Evolutionary conservation across 2,113 vertebrate species (phyloP), one percentile per base, ranked within the genome.

Genomic region (Tringa solitaria): DNA sequence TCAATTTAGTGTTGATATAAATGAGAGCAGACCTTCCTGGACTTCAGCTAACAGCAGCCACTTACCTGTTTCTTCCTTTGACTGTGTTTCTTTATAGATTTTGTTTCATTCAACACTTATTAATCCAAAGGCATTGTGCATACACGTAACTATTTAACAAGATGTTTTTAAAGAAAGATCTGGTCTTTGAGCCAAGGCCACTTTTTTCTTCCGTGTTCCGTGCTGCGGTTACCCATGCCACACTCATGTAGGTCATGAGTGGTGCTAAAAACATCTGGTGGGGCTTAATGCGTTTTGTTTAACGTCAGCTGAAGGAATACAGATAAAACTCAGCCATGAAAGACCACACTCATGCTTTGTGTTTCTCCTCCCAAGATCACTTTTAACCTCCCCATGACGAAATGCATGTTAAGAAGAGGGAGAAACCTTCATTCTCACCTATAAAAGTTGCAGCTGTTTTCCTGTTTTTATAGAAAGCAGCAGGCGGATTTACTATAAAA

Each of bases 381-480:
- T 54, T 83, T 68, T 57, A 86, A 88, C 92, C 87, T 81, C 92
- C 78, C 84, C 17, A 11, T 30, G 76, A 82, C 1, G 5, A 53
- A 30, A 72, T 45, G 46, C 39, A 12, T 1, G 5, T 72, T 60
- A 48, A 79, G 89, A 27, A 37, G 87, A 59, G 79, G 78, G 46
- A 93, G 84, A 95, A 96, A 56, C 61, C 84, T 96, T 80, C 89
- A 2, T 95, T 85, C 91, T 94, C 96, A 78, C 96, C 95, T 96
- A 95, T 97, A 96, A 97, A 96, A 96, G 68, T 28, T 76, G 96
- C 95, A 97, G 95, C 95, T 97, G 91, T 79, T 92, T 97, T 97
- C 97, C 97, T 97, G 95, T 97, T 97, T 97, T 96, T 90, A 97
- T 94, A 97, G 95, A 96, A 96, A 97, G 94, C 93, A 96, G 92